These are phyloP conservation scores for Laupala kohalensis DNA, from an alignment of 1,140 invertebrate genomes.

Conservation along the genomic window DNA sequence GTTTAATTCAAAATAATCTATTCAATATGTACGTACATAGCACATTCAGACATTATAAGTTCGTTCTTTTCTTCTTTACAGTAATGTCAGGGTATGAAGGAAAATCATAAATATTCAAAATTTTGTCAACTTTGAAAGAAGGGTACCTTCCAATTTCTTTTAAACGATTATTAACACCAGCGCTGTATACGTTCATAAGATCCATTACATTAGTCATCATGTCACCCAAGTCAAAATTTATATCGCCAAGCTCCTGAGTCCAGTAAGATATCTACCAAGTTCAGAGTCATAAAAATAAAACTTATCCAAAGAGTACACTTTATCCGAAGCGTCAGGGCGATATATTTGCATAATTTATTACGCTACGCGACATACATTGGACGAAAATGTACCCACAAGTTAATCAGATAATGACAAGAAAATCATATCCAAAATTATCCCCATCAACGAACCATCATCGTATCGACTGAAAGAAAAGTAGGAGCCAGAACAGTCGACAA, in stretches of 20 bases:
- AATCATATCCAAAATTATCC: slow-evolving; percentile 84
- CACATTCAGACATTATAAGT: no score
- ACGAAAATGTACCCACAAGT: slow-evolving; percentile 21
- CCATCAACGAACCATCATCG: slow-evolving; percentile 73
- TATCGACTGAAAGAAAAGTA: slow-evolving; percentile 45
- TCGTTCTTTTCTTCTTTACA: no score
- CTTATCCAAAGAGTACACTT: slow-evolving; percentile 85
- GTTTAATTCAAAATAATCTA: no score
- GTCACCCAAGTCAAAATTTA: slow-evolving; percentile 65
- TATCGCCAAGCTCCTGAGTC: slow-evolving; percentile 50
- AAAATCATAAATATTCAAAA: slow-evolving; percentile 47
- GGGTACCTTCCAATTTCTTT: slow-evolving; percentile 66
- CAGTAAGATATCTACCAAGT: slow-evolving; percentile 70
- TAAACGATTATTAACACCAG: slow-evolving; percentile 72
- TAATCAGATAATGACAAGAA: slow-evolving; percentile 55
- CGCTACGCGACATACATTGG: slow-evolving; percentile 80
- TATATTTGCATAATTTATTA: slow-evolving; percentile 94
- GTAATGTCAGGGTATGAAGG: slow-evolving; percentile 46
- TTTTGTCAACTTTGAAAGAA: slow-evolving; percentile 65
- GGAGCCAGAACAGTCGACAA: not conserved
- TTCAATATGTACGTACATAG: no score
- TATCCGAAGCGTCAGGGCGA: slow-evolving; percentile 66
- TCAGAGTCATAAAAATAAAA: slow-evolving; percentile 98
- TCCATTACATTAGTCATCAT: slow-evolving; percentile 84
- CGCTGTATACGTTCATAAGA: slow-evolving; percentile 92